A percentile compares a stretch with the other conserved stretches of the same genome.
Evolutionary conservation across 2,797 vertebrate species (phyloP).

Genomic region (Nyctibius grandis): DNA sequence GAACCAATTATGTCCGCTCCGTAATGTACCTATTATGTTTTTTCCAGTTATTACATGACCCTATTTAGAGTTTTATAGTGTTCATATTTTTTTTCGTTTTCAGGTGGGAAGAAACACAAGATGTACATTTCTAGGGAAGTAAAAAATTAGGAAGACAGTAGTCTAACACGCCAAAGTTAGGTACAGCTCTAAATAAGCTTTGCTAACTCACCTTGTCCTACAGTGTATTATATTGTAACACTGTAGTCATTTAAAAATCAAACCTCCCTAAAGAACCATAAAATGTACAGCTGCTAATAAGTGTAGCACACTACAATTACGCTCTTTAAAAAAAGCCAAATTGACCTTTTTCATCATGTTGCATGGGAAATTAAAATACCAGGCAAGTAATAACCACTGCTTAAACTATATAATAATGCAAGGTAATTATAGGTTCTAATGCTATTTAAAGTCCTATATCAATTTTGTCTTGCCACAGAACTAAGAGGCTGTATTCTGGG

Average conservation of each 20-base stretch:
- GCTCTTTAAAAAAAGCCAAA: slow-evolving; percentile 68
- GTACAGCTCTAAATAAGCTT: slow-evolving; percentile 1
- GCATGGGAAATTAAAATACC: slow-evolving; percentile 76
- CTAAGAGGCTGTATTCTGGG: slow-evolving; percentile 58
- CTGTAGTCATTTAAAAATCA: slow-evolving; percentile 50
- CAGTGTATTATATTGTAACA: slow-evolving; percentile 22
- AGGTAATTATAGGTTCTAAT: slow-evolving; percentile 74
- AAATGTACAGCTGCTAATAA: slow-evolving; percentile 70
- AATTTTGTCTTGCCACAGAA: slow-evolving; percentile 72
- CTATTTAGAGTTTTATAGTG: not conserved
- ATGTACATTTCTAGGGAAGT: not conserved
- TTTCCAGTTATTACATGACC: not conserved
- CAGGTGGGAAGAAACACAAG: not conserved
- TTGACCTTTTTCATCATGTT: slow-evolving; percentile 73
- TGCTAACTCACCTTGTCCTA: slow-evolving; percentile 21
- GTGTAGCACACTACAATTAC: slow-evolving; percentile 57
- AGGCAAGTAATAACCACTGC: slow-evolving; percentile 71
- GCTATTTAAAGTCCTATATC: slow-evolving; percentile 74
- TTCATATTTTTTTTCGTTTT: not conserved
- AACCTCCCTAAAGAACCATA: slow-evolving; percentile 62
- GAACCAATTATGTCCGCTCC: not conserved
- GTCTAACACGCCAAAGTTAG: not conserved
- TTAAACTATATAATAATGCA: slow-evolving; percentile 76
- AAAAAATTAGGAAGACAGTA: not conserved
- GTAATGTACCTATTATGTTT: not conserved